phyloP scores from a whole-genome alignment of 1,140 invertebrate genomes.

The Pantala flavescens region DNA sequence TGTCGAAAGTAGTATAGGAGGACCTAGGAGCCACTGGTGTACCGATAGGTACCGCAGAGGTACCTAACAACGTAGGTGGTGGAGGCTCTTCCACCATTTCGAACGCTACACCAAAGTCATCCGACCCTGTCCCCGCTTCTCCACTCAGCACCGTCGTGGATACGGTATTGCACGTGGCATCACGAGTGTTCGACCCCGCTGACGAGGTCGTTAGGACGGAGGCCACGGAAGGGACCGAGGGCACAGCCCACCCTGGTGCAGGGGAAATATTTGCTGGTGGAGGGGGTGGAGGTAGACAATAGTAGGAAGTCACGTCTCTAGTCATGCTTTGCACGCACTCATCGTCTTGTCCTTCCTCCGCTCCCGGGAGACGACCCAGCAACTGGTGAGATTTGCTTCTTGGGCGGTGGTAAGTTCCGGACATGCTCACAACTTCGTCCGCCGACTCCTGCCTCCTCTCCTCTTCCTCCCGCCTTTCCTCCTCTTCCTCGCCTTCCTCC shows the following conservation, averaged over 20 bases:
- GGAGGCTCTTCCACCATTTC: neutral
- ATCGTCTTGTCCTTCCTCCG: neutral
- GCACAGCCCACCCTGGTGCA: neutral
- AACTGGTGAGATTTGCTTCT: neutral
- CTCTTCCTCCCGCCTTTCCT: neutral
- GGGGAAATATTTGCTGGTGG: neutral
- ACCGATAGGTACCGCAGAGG: neutral
- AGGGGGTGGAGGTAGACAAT: neutral
- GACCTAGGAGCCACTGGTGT: neutral
- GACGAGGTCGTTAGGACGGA: neutral
- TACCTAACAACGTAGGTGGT: neutral
- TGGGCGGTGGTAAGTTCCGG: neutral
- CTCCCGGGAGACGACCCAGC: neutral
- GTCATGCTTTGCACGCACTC: neutral
- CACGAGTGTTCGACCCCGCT: slow-evolving; percentile 28
- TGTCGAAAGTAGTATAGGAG: slow-evolving; percentile 32
- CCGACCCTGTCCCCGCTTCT: slow-evolving; percentile 25
- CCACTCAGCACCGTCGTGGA: slow-evolving; percentile 32
- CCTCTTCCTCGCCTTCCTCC: neutral
- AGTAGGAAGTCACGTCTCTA: neutral
- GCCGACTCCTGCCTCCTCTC: neutral
- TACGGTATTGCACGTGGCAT: slow-evolving; percentile 42
- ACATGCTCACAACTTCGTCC: neutral
- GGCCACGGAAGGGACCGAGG: neutral
- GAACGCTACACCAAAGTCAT: slow-evolving; percentile 38